Percentiles rank a stretch among this genome's conserved stretches.
Conservation (phyloP, 1,140 invertebrate species). For the Psilanteris sp. region DNA sequence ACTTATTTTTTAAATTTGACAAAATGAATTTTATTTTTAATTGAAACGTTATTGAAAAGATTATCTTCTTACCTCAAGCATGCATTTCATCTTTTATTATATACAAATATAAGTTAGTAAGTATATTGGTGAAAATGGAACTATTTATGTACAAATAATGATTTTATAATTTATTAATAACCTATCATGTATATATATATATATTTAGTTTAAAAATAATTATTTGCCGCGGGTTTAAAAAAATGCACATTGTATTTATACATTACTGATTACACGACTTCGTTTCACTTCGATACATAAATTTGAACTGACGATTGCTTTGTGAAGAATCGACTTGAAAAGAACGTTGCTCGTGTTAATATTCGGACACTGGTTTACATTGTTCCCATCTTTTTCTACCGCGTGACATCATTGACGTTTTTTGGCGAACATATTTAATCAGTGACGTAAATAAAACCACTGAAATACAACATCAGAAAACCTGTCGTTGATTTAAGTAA, state of each 20-base stretch:
- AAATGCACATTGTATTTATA: background rate
- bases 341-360: conserved; percentile 64
- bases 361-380: conserved; percentile 70
- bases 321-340: conserved; percentile 46
- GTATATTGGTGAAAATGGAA: too few species aligned
- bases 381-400: conserved; percentile 44
- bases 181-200: conserved; percentile 10
- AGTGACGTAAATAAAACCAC: conserved; percentile 43
- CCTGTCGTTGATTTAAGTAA: too few species aligned
- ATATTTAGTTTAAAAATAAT: conserved; percentile 16
- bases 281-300: conserved; percentile 63
- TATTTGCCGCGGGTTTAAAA: background rate
- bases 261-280: conserved; percentile 51
- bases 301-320: conserved; percentile 67
- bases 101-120: too few species aligned
- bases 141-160: too few species aligned
- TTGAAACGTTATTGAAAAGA: too few species aligned
- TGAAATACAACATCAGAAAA: conserved; percentile 25
- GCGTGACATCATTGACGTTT: conserved; percentile 14
- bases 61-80: too few species aligned
- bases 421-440: conserved; percentile 24
- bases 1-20: too few species aligned
- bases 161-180: too few species aligned
- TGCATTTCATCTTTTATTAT: too few species aligned
- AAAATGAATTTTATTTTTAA: too few species aligned